Evolutionary conservation across 2,888 invertebrate species (phyloP).

Genomic region (Pocota personata): DNA sequence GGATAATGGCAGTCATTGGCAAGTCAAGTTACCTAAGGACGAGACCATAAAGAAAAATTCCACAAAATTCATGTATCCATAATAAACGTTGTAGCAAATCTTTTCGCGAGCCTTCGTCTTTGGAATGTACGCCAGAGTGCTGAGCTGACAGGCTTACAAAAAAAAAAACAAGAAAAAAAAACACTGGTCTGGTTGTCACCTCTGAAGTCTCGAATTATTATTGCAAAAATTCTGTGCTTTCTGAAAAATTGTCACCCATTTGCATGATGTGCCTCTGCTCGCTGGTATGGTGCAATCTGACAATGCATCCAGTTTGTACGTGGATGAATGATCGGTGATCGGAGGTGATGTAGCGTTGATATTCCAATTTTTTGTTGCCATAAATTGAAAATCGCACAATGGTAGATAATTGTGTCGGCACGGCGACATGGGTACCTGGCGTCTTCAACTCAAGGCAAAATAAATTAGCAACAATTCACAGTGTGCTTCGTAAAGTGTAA

Average conservation of each 20-base stretch:
- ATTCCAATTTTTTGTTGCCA: constrained; percentile 30
- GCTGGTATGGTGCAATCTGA: constrained; percentile 17
- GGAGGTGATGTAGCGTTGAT: constrained; percentile 30
- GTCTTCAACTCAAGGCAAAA: constrained; percentile 62
- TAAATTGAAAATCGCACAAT: constrained; percentile 55
- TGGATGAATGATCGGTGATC: constrained; percentile 18
- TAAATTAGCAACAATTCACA: constrained; percentile 49
- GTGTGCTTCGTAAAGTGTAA: constrained; percentile 26
- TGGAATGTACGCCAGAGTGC: constrained; percentile 17
- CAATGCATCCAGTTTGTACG: not conserved
- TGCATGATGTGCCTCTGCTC: constrained; percentile 50
- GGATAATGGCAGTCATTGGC: constrained; percentile 37
- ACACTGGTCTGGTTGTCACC: not conserved
- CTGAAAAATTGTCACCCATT: constrained; percentile 67
- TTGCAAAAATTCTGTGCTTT: constrained; percentile 25
- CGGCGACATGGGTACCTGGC: constrained; percentile 69
- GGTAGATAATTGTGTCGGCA: constrained; percentile 56
- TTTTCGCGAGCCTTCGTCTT: not conserved
- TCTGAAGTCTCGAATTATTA: constrained; percentile 29
- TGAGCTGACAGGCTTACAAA: constrained; percentile 23
- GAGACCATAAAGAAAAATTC: constrained; percentile 60
- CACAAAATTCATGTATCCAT: constrained; percentile 30
- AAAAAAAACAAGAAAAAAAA: no score
- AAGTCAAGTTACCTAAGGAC: constrained; percentile 37
- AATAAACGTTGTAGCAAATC: constrained; percentile 17